Base-by-base conservation (phyloP, 92 coral and sea anemone species). In the Epizoanthus stellaris region DNA sequence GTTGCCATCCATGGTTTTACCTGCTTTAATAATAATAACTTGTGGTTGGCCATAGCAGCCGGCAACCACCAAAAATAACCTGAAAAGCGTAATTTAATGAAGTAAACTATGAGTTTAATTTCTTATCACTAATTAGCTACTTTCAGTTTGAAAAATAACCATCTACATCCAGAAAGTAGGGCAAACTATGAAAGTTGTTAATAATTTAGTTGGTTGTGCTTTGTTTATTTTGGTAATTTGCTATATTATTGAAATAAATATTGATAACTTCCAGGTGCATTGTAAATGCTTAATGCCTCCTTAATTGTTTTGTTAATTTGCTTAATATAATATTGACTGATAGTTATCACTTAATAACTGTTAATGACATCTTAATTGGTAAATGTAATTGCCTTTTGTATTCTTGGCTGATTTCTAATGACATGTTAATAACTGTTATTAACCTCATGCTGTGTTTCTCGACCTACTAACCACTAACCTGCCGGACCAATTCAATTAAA, bases 391-490 rank as follows among this genome's bases (percentile, higher is more conserved):
- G 13, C 58, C 52, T n/a, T n/a, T 52, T 67, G 20, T 3, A 21
- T 13, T 39, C 71, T 63, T 14, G 47, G 71, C 56, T 39, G 39
- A 19, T 8, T 14, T 12, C 23, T 45, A 43, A 43, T 19, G 11
- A 43, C 45, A 34, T 54, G 14, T 75, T 75, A 75, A 75, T 75
- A 4, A 17, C 15, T 10, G 19, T 3, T 75, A 75, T 23, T 63
- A 20, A 79, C 23, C 16, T 4, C 43, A 5, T 40, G 72, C 72
- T 79, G 83, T 49, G 43, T 43, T 20, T 79, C 15, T 61, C 45
- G 65, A 42, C 82, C 20, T 30, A 13, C 72, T 79, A 79, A 79
- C 83, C 72, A 19, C 72, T 63, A 79, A 79, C 83, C 59, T 63
- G 71, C 30, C 30, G 15, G 71, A 62, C 13, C 61, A 17, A 23